Percentiles rank a stretch among this genome's conserved stretches.
phyloP scores from a whole-genome alignment of 2,888 invertebrate species.

The Pogonocherus hispidulus region DNA sequence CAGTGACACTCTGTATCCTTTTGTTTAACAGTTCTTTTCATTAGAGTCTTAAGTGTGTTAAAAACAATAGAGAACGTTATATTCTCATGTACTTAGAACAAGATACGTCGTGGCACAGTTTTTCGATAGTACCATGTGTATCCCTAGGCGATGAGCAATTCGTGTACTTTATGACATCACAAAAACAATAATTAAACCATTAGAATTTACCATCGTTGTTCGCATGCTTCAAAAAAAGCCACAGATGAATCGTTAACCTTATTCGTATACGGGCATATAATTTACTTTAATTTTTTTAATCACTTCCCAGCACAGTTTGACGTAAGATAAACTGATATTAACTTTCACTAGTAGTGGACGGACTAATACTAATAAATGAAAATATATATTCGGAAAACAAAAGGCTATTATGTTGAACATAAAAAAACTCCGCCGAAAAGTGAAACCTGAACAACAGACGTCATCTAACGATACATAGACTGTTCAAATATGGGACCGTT shows the following conservation, averaged over 20 bases:
- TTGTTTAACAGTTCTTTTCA: constrained; percentile 12
- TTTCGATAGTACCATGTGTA: constrained; percentile 10
- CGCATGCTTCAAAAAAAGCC: constrained; percentile 15
- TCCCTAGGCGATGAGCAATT: constrained; percentile 18
- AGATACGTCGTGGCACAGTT: constrained; percentile 10
- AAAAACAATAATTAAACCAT: constrained; percentile 29
- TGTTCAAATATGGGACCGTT: background rate
- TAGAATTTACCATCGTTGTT: constrained; percentile 18
- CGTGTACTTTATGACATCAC: constrained; percentile 18
- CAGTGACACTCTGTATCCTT: background rate
- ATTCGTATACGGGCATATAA: constrained; percentile 13
- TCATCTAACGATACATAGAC: background rate
- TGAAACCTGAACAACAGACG: background rate
- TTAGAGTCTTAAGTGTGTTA: constrained; percentile 8
- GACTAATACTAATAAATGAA: background rate
- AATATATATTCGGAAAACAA: background rate
- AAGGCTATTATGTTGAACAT: background rate
- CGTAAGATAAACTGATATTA: background rate
- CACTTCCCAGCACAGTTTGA: background rate
- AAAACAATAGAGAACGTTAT: constrained; percentile 20
- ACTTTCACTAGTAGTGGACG: background rate
- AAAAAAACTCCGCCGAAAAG: background rate
- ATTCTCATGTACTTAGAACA: constrained; percentile 2
- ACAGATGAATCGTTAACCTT: background rate
- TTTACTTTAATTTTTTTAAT: constrained; percentile 16